Percentiles rank a stretch among this genome's conserved stretches.
Conservation (phyloP, 1,140 invertebrate genomes). For the Amyelois transitella region DNA sequence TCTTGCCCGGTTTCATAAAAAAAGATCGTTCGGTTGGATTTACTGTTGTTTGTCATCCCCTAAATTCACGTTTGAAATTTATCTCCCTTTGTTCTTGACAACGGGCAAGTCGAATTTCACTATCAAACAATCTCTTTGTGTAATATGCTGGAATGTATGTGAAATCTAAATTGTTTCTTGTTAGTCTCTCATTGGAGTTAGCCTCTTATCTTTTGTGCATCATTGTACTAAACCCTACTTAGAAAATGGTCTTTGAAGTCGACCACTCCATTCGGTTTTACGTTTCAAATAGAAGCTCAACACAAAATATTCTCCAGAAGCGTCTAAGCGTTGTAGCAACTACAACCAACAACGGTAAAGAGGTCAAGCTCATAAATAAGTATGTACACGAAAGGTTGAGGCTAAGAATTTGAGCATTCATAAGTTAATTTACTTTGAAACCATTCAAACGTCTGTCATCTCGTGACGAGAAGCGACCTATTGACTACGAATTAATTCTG, state of each 20-base stretch:
- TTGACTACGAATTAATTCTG: conserved; percentile 33
- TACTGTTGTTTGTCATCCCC: background rate
- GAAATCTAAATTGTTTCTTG: background rate
- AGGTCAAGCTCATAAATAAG: background rate
- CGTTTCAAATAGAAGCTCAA: background rate
- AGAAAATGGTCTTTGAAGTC: background rate
- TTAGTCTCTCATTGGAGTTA: background rate
- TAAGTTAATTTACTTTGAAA: conserved; percentile 17
- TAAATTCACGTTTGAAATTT: background rate
- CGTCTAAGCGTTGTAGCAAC: background rate
- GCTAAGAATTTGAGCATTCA: conserved; percentile 18
- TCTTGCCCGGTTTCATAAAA: background rate
- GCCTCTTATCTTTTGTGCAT: background rate
- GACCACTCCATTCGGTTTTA: background rate
- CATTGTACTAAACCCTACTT: too few relatives aligned
- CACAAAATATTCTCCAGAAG: background rate
- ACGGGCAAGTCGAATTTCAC: background rate
- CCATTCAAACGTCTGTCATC: conserved; percentile 15
- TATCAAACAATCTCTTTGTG: background rate
- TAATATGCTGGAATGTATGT: background rate
- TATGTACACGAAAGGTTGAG: conserved; percentile 8
- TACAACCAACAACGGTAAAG: background rate
- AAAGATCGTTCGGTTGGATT: background rate
- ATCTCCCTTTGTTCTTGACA: background rate
- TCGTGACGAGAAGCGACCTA: conserved; percentile 23